phyloP scores from a whole-genome alignment of 2,888 invertebrate species.

The Oligia strigilis region DNA sequence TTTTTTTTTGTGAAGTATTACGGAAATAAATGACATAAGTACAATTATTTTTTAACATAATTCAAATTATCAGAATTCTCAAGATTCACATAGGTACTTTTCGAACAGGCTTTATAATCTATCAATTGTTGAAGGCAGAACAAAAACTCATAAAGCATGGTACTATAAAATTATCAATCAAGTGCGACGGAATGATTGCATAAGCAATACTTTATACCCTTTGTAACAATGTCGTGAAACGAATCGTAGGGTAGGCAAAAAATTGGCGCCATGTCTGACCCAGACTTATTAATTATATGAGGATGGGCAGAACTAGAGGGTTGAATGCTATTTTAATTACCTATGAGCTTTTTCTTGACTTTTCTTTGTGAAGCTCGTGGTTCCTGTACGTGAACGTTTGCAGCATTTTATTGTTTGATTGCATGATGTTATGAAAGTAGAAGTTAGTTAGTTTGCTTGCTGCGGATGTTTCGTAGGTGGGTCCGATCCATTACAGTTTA shows the following conservation, averaged over 20 bases:
- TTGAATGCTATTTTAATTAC: constrained; percentile 44
- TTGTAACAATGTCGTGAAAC: constrained; percentile 42
- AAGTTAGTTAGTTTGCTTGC: neutral
- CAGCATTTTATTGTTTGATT: constrained; percentile 2
- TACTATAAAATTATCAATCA: constrained; percentile 54
- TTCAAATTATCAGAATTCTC: constrained; percentile 8
- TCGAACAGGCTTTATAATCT: neutral
- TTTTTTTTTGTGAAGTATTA: neutral
- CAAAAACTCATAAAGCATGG: constrained; percentile 23
- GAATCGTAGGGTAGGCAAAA: constrained; percentile 42
- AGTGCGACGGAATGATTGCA: constrained; percentile 55
- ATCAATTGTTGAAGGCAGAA: constrained; percentile 30
- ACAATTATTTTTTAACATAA: neutral
- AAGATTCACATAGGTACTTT: neutral
- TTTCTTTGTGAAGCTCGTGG: constrained; percentile 34
- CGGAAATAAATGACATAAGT: neutral
- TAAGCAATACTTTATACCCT: constrained; percentile 48
- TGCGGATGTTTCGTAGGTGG: neutral
- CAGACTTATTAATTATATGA: constrained; percentile 46
- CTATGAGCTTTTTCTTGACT: constrained; percentile 43
- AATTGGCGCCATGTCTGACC: constrained; percentile 65
- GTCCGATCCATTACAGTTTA: neutral
- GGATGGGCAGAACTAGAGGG: constrained; percentile 41
- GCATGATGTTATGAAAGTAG: neutral
- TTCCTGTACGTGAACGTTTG: constrained; percentile 28